Conservation (phyloP, 2,888 invertebrate species). For the Epinotia bilunana region DNA sequence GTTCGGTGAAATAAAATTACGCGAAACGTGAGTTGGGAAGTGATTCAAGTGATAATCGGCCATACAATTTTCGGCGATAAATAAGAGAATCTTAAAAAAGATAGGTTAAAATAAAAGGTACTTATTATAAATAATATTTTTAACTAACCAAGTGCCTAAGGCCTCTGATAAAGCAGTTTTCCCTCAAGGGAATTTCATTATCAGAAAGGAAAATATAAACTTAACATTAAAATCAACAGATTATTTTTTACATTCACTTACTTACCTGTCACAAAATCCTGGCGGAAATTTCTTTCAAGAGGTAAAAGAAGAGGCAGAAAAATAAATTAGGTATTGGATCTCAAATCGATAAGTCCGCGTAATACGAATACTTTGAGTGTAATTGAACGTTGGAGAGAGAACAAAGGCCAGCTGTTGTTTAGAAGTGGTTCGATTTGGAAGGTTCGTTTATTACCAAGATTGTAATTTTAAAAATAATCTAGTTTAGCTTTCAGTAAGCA, state of each 20-base stretch:
- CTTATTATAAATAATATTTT: too few relatives aligned
- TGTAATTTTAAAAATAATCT: not conserved
- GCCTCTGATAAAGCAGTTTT: too few relatives aligned
- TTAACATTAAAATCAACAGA: not conserved
- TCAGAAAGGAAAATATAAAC: not conserved
- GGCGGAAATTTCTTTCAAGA: conserved; percentile 20
- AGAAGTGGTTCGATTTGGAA: conserved; percentile 13
- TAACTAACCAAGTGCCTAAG: not conserved
- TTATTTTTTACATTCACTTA: not conserved
- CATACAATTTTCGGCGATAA: too few relatives aligned
- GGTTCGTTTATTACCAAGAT: not conserved
- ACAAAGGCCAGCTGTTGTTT: conserved; percentile 17
- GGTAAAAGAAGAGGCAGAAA: conserved; percentile 19
- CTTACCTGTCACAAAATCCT: conserved; percentile 24
- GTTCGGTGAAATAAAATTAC: too few relatives aligned
- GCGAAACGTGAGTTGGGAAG: too few relatives aligned
- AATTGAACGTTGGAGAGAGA: conserved; percentile 21
- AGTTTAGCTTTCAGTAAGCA: not conserved
- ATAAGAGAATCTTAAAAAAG: too few relatives aligned
- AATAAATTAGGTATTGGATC: conserved; percentile 29
- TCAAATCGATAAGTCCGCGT: conserved; percentile 26
- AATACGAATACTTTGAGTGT: conserved; percentile 33
- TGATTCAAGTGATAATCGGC: too few relatives aligned
- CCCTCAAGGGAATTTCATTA: conserved; percentile 3
- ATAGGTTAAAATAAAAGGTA: too few relatives aligned